These are phyloP conservation scores for Lithophane ornitopus DNA, from an alignment of 2,888 invertebrate species.

Conservation along the genomic window DNA sequence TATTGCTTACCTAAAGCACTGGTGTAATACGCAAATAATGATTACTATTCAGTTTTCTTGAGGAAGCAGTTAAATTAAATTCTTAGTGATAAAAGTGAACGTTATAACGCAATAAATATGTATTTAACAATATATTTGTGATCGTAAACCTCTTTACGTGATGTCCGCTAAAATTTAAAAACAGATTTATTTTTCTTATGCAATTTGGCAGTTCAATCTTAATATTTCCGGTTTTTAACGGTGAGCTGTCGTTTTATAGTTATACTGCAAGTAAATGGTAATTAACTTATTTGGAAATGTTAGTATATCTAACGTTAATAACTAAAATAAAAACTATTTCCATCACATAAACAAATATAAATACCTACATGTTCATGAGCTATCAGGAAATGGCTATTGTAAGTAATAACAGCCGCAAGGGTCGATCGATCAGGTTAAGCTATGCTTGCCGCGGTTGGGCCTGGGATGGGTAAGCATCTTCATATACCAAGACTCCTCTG, in stretches of 20 bases:
- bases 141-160: slow-evolving; percentile 23
- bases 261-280: neutral
- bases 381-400: too few species aligned
- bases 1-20: neutral
- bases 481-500: too few species aligned
- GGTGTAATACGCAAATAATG: neutral
- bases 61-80: slow-evolving; percentile 13
- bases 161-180: neutral
- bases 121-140: slow-evolving; percentile 4
- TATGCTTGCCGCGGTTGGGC: too few species aligned
- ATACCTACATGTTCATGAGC: too few species aligned
- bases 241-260: neutral
- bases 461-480: too few species aligned
- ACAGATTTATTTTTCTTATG: slow-evolving; percentile 18
- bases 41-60: neutral
- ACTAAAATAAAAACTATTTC: too few species aligned
- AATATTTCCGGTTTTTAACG: slow-evolving; percentile 5
- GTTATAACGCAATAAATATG: slow-evolving; percentile 22
- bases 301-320: too few species aligned
- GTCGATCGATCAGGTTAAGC: too few species aligned
- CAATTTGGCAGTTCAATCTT: neutral
- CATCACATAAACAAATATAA: too few species aligned
- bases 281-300: too few species aligned
- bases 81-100: slow-evolving; percentile 24
- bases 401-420: too few species aligned